These are phyloP conservation scores for Leucophora obtusa DNA, from an alignment of 2,888 invertebrate genomes.

Conservation along the genomic window DNA sequence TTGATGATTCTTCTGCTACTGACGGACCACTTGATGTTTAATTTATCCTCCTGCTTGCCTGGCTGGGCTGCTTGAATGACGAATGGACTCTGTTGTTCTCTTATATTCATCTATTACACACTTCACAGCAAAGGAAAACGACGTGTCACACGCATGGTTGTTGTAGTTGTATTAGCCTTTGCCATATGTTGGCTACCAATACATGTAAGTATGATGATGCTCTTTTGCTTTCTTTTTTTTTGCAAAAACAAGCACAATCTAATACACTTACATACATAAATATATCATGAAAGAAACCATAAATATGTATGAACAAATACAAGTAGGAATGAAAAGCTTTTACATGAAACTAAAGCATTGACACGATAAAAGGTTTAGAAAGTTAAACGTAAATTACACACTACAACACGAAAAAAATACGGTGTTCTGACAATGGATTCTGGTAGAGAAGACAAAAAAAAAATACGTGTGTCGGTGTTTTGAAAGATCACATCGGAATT, in stretches of 20 bases:
- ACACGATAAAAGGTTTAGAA: too few relatives aligned
- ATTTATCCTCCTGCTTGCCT: neutral
- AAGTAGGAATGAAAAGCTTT: neutral
- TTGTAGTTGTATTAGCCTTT: slow-evolving; percentile 94
- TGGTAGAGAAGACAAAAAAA: too few relatives aligned
- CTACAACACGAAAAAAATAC: too few relatives aligned
- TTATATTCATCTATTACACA: neutral
- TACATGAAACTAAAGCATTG: neutral
- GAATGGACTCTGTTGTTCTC: neutral
- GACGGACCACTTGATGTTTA: neutral
- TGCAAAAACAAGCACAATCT: too few relatives aligned
- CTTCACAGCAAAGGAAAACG: slow-evolving; percentile 85
- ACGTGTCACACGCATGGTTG: slow-evolving; percentile 94
- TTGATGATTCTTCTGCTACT: neutral
- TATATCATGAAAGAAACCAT: neutral
- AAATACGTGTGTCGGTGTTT: too few relatives aligned
- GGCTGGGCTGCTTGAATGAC: neutral
- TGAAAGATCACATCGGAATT: too few relatives aligned
- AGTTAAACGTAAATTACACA: too few relatives aligned
- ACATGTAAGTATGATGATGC: slow-evolving; percentile 82
- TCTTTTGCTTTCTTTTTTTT: neutral
- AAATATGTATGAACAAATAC: neutral
- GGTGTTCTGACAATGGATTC: too few relatives aligned
- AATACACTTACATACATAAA: neutral
- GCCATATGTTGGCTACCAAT: slow-evolving; percentile 97